phyloP scores from a whole-genome alignment of 1,140 invertebrate species.

The Melitaea cinxia region DNA sequence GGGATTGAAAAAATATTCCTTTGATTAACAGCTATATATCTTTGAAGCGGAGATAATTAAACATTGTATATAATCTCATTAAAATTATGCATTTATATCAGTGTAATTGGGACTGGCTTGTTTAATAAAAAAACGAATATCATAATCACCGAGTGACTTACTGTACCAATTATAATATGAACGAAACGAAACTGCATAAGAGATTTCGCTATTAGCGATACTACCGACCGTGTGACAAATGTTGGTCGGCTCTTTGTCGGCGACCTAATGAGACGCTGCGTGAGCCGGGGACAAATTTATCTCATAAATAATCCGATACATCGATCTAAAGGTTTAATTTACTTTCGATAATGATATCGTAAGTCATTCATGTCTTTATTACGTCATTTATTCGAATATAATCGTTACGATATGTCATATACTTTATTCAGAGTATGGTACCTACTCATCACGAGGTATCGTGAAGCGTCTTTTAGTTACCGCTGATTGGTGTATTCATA shows the following conservation, averaged over 20 bases:
- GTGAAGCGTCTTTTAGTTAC: background rate
- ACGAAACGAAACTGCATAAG: conserved; percentile 27
- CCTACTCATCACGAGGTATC: background rate
- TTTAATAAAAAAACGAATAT: too few relatives aligned
- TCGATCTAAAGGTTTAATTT: conserved; percentile 73
- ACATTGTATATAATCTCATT: too few relatives aligned
- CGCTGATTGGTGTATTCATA: background rate
- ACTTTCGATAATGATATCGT: conserved; percentile 66
- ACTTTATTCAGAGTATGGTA: too few relatives aligned
- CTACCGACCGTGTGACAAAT: conserved; percentile 59
- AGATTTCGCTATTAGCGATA: conserved; percentile 59
- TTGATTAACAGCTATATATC: background rate
- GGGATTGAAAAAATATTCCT: background rate
- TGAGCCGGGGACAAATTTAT: conserved; percentile 70
- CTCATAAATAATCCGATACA: conserved; percentile 73
- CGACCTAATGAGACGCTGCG: conserved; percentile 64
- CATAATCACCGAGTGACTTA: background rate
- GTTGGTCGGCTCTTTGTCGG: conserved; percentile 67
- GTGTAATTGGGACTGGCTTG: too few relatives aligned
- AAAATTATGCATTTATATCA: too few relatives aligned
- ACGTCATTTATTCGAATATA: conserved; percentile 53
- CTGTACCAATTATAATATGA: background rate
- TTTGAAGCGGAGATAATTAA: background rate
- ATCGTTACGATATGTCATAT: conserved; percentile 27
- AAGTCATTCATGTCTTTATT: conserved; percentile 68